Conservation (phyloP, 2,797 vertebrate species). For the Syngnathus rostellatus region DNA sequence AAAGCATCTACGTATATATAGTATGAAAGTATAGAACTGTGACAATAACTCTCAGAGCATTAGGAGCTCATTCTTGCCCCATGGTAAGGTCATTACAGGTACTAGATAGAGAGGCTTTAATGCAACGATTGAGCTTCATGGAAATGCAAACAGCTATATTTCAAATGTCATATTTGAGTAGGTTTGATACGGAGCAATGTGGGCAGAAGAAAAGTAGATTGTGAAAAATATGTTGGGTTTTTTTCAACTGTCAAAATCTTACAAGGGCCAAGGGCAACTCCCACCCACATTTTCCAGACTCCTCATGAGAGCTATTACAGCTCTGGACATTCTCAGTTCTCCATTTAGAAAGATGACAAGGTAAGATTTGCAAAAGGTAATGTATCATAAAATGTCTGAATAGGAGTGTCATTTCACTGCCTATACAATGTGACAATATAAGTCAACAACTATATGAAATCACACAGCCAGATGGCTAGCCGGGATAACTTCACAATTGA, state of each 20-base stretch:
- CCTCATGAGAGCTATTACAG: not conserved
- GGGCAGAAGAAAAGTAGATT: not conserved
- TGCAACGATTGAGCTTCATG: not conserved
- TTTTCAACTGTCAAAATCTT: not conserved
- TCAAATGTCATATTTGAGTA: not conserved
- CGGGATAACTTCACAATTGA: not conserved
- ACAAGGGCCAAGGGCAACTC: not conserved
- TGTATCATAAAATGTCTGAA: not conserved
- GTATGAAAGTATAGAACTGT: constrained; percentile 15
- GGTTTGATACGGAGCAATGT: not conserved
- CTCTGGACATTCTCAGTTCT: not conserved
- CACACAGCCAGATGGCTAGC: too few species aligned
- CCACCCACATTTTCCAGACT: not conserved
- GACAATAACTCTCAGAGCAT: not conserved
- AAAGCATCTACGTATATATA: not conserved
- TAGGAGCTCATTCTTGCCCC: not conserved
- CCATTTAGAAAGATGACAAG: not conserved
- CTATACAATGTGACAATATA: too few species aligned
- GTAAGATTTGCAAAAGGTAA: not conserved
- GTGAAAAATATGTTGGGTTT: not conserved
- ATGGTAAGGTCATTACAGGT: not conserved
- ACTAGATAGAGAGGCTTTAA: not conserved
- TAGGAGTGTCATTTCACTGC: too few species aligned
- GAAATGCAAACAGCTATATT: not conserved
- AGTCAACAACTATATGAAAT: too few species aligned